These are phyloP conservation scores for Lepidochrysops patricia DNA, from an alignment of 2,888 invertebrate genomes.

Conservation along the genomic window DNA sequence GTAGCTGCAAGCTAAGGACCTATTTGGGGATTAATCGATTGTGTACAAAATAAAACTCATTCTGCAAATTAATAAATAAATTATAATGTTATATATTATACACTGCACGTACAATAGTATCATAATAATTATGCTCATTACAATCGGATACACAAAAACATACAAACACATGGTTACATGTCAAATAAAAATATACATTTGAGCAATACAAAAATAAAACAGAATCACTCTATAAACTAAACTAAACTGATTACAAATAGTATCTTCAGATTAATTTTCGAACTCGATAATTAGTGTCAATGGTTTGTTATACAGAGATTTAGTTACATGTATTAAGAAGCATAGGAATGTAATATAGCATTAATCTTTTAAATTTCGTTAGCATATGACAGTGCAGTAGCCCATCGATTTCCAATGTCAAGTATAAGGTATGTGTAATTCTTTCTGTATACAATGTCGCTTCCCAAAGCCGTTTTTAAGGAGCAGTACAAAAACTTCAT, in stretches of 20 bases:
- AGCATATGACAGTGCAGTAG: slow-evolving; percentile 37
- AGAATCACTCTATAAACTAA: slow-evolving; percentile 58
- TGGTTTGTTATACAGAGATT: slow-evolving; percentile 12
- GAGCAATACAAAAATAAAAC: slow-evolving; percentile 73
- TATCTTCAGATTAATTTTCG: background rate
- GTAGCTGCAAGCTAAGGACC: background rate
- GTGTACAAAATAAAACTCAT: slow-evolving; percentile 30
- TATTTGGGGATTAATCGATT: too few species aligned
- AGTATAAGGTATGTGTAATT: background rate
- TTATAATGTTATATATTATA: slow-evolving; percentile 72
- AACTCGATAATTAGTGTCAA: background rate
- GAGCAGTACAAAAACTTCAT: slow-evolving; percentile 22
- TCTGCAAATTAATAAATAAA: slow-evolving; percentile 73
- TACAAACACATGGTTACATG: slow-evolving; percentile 61
- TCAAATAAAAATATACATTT: slow-evolving; percentile 52
- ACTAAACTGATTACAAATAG: slow-evolving; percentile 25
- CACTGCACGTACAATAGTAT: slow-evolving; percentile 67
- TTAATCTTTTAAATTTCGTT: slow-evolving; percentile 36
- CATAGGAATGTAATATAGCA: slow-evolving; percentile 56
- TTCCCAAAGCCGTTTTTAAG: slow-evolving; percentile 16
- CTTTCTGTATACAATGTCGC: background rate
- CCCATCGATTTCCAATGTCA: slow-evolving; percentile 19
- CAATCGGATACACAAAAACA: slow-evolving; percentile 57
- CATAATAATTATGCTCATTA: slow-evolving; percentile 52
- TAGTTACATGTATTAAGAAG: slow-evolving; percentile 29